These are phyloP conservation scores for Geotrupes spiniger DNA, from an alignment of 2,888 invertebrate species.

Conservation along the genomic window DNA sequence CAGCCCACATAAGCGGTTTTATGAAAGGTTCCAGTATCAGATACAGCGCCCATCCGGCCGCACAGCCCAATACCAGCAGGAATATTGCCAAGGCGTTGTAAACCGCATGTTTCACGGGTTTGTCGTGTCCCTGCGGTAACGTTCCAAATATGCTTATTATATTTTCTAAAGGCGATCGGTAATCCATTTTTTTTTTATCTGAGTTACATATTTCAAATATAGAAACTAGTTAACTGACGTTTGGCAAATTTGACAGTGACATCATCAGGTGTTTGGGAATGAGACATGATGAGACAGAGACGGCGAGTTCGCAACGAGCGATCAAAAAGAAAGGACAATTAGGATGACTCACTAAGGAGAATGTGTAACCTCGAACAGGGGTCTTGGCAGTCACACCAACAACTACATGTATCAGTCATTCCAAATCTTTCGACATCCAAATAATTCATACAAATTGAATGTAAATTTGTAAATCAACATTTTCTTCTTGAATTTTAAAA, in stretches of 20 bases:
- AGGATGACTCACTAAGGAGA: too few relatives aligned
- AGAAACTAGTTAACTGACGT: not conserved
- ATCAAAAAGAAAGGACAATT: too few relatives aligned
- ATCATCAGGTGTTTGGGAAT: not conserved
- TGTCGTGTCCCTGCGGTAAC: slow-evolving; percentile 75
- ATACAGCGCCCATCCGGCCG: slow-evolving; percentile 75
- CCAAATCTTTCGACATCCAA: too few relatives aligned
- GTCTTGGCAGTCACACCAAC: too few relatives aligned
- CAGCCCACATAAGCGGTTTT: slow-evolving; percentile 92
- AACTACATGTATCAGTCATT: too few relatives aligned
- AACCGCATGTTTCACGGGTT: slow-evolving; percentile 87
- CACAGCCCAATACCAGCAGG: slow-evolving; percentile 65
- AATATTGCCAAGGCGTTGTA: slow-evolving; percentile 85
- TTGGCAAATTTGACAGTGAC: too few relatives aligned
- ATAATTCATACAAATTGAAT: too few relatives aligned
- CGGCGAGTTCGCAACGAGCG: too few relatives aligned
- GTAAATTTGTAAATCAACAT: too few relatives aligned
- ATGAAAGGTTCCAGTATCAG: slow-evolving; percentile 88
- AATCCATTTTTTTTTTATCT: slow-evolving; percentile 40
- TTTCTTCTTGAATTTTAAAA: too few relatives aligned
- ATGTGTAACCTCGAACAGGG: too few relatives aligned
- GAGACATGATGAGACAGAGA: too few relatives aligned
- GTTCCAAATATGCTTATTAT: slow-evolving; percentile 66
- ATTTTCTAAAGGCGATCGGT: slow-evolving; percentile 62
- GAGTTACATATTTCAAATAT: not conserved